Percentiles rank a stretch among this genome's conserved stretches.
These are phyloP conservation scores for Agrochola circellaris DNA, from an alignment of 2,888 invertebrate genomes.

Conservation along the genomic window DNA sequence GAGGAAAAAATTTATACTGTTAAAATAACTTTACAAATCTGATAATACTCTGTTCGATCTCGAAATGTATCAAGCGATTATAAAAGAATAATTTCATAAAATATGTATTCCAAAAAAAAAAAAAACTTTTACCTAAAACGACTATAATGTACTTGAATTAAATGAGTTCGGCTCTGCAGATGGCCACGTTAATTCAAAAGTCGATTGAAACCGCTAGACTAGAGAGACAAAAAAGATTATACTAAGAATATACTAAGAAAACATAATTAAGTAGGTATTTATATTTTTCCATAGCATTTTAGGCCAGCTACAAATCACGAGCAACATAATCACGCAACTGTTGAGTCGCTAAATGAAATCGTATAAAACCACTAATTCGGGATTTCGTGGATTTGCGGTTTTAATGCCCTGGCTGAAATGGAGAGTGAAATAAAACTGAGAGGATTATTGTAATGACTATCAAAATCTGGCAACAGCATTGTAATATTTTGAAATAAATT, in stretches of 20 bases:
- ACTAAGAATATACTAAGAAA: neutral
- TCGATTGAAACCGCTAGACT: neutral
- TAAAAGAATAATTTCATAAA: no score
- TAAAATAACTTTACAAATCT: no score
- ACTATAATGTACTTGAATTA: no score
- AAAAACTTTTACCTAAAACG: no score
- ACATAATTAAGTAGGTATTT: neutral
- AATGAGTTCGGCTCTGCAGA: no score
- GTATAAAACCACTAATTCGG: conserved; percentile 47
- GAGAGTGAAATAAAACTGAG: conserved; percentile 48
- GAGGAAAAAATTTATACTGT: no score
- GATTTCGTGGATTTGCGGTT: conserved; percentile 49
- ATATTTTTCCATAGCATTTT: conserved; percentile 1
- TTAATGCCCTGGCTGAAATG: conserved; percentile 38
- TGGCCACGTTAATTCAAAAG: neutral
- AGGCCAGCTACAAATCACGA: conserved; percentile 8
- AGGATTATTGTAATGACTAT: conserved; percentile 38
- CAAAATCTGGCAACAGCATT: conserved; percentile 1
- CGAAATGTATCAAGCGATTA: no score
- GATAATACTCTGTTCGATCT: no score
- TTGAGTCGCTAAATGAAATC: conserved; percentile 66
- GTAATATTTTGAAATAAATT: conserved; percentile 12
- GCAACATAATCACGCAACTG: conserved; percentile 63
- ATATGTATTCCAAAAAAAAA: no score
- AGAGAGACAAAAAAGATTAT: neutral